Base-by-base conservation (phyloP, 2,113 vertebrate species). In the Syrmaticus mikado region DNA sequence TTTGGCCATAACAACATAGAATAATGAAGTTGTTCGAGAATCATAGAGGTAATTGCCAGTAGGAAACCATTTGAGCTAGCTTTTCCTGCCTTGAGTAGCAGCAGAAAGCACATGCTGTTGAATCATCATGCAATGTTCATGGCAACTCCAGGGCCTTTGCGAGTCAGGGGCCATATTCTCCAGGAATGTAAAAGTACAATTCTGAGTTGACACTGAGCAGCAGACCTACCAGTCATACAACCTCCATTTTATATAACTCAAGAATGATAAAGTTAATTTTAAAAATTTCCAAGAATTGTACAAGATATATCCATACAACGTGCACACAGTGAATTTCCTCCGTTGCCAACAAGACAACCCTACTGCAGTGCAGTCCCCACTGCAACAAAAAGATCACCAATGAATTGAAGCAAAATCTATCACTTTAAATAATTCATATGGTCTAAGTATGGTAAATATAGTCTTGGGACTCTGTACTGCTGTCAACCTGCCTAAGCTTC, bases 401-500 rank as follows among this genome's bases (percentile, higher is more conserved):
- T 19, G 32, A 52, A 30, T 30, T 55, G 64, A 87, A 83, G 24
- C 25, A 93, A 71, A 79, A 45, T 71, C 70, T 81, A 87, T 41
- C 32, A 86, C 74, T 68, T 85, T 13, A 22, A 89, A 78, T 77
- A 93, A 40, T 46, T 15, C 55, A 36, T 28, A 36, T 43, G 41
- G 48, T 9, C 1, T 70, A 84, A 82, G 18, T 21, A 43, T n/a
- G 48, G 46, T 68, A 91, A 92, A 50, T 22, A 64, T 27, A 93
- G 75, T 10, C 82, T 9, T 45, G 82, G 74, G 84, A 82, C n/a
- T 71, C 43, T 1, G 72, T 67, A 78, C 62, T 76, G 18, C 48
- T 92, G 58, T 70, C 81, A 94, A 82, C 80, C 62, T 6, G 21
- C 45, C 43, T 82, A 36, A 68, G 30, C 38, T 89, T 93, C 89